Evolutionary conservation across 2,113 vertebrate species (phyloP), one percentile per base, ranked within the genome.

Genomic region (Mastomys natalensis): DNA sequence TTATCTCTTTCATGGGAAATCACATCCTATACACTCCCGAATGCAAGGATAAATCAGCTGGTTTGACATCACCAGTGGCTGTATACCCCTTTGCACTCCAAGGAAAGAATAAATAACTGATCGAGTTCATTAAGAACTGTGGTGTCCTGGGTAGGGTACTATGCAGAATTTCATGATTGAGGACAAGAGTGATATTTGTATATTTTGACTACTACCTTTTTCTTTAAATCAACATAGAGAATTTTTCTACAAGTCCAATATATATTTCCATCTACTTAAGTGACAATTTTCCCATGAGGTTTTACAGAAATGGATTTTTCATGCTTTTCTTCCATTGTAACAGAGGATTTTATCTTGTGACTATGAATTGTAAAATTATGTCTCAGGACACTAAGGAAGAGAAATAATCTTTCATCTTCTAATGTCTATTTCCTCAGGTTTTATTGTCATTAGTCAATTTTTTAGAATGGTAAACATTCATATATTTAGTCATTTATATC

Each of bases 301-400:
- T 91, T 95, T 96, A 94, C 19, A 88, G 77, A 82, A 96, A 87
- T 64, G 77, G n/a, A 5, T 43, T 97, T 95, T 93, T 95, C 8
- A 84, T 84, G 66, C 55, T 92, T 97, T 97, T 97, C 97, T 76
- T 97, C 94, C 89, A 95, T 94, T 93, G 89, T 58, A 93, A 91
- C 87, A 98, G 96, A 95, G 96, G 91, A 96, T 97, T 96, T 97
- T 95, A 92, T 87, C 74, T 78, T 95, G 21, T 94, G 87, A 90
- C 90, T 73, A 66, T 45, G 89, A 87, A 87, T 45, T 66, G 66
- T 68, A 8, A 97, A 96, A 89, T 92, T 89, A 81, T 89, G 55
- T 91, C 89, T 95, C 55, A 89, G n/a, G 82, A 92, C 89, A 94
- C 91, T 96, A 89, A 97, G 68, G 81, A 93, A 93, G 60, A 73